Evolutionary conservation across 2,113 vertebrate genomes (phyloP), one percentile per base, ranked within the genome.

Genomic region (Myotis davidii): DNA sequence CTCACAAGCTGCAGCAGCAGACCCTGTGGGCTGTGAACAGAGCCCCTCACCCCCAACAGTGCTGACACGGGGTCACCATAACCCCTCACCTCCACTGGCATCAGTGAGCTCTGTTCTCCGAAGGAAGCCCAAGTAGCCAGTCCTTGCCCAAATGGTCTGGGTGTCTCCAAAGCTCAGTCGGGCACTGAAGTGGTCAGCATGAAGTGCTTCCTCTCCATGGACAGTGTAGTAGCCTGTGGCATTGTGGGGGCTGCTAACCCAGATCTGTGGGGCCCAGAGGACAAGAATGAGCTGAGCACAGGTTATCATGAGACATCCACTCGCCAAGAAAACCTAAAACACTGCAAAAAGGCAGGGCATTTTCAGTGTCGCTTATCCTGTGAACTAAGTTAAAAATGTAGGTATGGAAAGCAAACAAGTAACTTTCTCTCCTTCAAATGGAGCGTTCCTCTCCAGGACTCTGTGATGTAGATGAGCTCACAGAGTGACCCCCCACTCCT

Each of bases 211-310:
- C 90, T 99, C 99, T 0, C 99, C 99, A 1, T 99, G 99, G 73
- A 99, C 99, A 0, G 99, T 99, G 98, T 99, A 99, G 98, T 99
- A 99, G 39, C 99, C 99, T 0, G 99, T 99, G 37, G 99, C 99
- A 1, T 99, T 99, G 98, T 99, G 99, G 1, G 99, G 99, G 85
- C 99, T 99, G 97, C 99, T 99, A 97, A 99, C 99, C 99, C 99
- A 99, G 64, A 99, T 97, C 99, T 99, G 83, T 1, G 59, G 84
- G 45, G 78, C 32, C 32, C n/a, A 91, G 9, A 34, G 54, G 32
- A 65, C n/a, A 81, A 87, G 72, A 39, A 17, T 0, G 4, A 9
- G 10, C 37, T 4, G 6, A 56, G 70, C 27, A 65, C 20, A 4
- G 50, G 27, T 6, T 72, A 17, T 25, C 65, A 18, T 10, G 29